These are phyloP conservation scores for Melitaea cinxia DNA, from an alignment of 1,140 invertebrate species.

Conservation along the genomic window DNA sequence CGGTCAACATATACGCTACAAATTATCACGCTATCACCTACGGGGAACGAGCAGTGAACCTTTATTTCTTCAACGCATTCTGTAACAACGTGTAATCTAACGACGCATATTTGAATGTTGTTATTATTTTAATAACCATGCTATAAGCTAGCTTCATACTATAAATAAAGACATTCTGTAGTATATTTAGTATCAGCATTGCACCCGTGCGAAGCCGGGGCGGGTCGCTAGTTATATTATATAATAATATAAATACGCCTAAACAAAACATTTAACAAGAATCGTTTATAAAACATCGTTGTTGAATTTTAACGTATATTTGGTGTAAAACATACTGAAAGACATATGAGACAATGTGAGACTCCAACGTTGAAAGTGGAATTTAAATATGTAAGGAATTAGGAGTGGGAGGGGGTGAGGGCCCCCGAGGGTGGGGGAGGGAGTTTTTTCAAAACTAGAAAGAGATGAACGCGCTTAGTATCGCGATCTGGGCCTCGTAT, in stretches of 20 bases:
- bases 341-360: slow-evolving; percentile 75
- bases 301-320: slow-evolving; percentile 37
- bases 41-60: no score
- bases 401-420: slow-evolving; percentile 55
- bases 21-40: no score
- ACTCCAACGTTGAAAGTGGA: slow-evolving; percentile 72
- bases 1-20: no score
- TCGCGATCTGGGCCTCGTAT: slow-evolving; percentile 67
- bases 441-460: slow-evolving; percentile 79
- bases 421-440: slow-evolving; percentile 35
- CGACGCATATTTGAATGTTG: no score
- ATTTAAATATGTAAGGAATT: slow-evolving; percentile 81
- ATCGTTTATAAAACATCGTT: not conserved
- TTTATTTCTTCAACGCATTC: no score
- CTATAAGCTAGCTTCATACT: no score
- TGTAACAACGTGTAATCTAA: no score
- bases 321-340: slow-evolving; percentile 55
- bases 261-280: not conserved
- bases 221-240: no score
- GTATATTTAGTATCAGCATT: no score
- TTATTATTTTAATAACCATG: no score
- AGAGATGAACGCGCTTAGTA: slow-evolving; percentile 80
- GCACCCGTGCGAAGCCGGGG: no score
- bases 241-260: not conserved
- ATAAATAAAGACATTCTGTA: no score